These are phyloP conservation scores for chimpanzee (Pan troglodytes) DNA, from an alignment of 2,113 vertebrate species.

Conservation along the genomic window NHGRI_mPanTro3-v2.1_pri NC_072417.2:39564001-39564500, in stretches of 20 bases:
- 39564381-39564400: background rate
- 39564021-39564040: too few relatives aligned
- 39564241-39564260: background rate
- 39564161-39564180: too few relatives aligned
- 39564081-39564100: too few relatives aligned
- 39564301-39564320: constrained; percentile 1
- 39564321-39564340: background rate
- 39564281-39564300: background rate
- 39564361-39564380: background rate
- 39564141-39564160: too few relatives aligned
- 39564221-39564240: background rate
- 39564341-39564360: background rate
- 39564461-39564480: too few relatives aligned
- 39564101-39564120: too few relatives aligned
- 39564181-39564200: background rate
- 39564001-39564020: too few relatives aligned
- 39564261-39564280: background rate
- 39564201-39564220: background rate
- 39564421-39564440: background rate
- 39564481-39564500: too few relatives aligned
- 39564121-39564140: too few relatives aligned
- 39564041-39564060: too few relatives aligned
- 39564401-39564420: background rate
- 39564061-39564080: too few relatives aligned
- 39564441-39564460: background rate